phyloP scores from a whole-genome alignment of 2,888 invertebrate species.

The Eretmocerus hayati region DNA sequence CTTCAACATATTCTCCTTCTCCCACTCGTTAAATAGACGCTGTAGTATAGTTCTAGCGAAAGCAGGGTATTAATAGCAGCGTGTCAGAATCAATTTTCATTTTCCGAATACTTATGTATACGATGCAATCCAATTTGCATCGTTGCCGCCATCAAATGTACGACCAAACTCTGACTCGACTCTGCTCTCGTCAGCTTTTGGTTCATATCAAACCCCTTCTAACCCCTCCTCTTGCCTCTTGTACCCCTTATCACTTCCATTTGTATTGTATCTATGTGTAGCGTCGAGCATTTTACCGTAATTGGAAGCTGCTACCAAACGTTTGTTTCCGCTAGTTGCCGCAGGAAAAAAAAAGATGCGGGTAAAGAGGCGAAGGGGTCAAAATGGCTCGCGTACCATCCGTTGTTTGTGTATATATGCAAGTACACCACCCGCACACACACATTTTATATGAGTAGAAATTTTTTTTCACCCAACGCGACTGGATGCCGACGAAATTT shows the following conservation, averaged over 20 bases:
- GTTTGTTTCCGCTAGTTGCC: slow-evolving; percentile 29
- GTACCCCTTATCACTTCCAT: too few relatives aligned
- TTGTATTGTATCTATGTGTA: not conserved
- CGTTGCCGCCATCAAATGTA: slow-evolving; percentile 21
- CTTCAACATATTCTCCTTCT: too few relatives aligned
- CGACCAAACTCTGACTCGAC: too few relatives aligned
- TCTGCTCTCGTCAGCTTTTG: slow-evolving; percentile 1
- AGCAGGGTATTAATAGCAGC: slow-evolving; percentile 43
- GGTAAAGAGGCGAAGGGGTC: slow-evolving; percentile 18
- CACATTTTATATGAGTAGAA: slow-evolving; percentile 18
- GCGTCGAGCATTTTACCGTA: slow-evolving; percentile 38
- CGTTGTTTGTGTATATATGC: not conserved
- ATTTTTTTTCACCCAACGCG: slow-evolving; percentile 16
- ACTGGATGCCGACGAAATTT: slow-evolving; percentile 12
- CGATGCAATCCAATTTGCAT: slow-evolving; percentile 43
- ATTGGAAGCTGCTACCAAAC: slow-evolving; percentile 39
- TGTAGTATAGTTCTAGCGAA: slow-evolving; percentile 26
- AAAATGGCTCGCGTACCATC: slow-evolving; percentile 9
- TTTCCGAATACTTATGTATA: slow-evolving; percentile 43
- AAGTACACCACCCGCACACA: too few relatives aligned
- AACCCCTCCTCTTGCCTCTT: too few relatives aligned
- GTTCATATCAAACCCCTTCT: too few relatives aligned
- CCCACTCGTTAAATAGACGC: slow-evolving; percentile 43
- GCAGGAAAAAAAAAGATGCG: slow-evolving; percentile 10
- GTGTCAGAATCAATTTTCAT: slow-evolving; percentile 46